Evolutionary conservation across 2,888 invertebrate genomes (phyloP).

Genomic region (Clepsis dumicolana): DNA sequence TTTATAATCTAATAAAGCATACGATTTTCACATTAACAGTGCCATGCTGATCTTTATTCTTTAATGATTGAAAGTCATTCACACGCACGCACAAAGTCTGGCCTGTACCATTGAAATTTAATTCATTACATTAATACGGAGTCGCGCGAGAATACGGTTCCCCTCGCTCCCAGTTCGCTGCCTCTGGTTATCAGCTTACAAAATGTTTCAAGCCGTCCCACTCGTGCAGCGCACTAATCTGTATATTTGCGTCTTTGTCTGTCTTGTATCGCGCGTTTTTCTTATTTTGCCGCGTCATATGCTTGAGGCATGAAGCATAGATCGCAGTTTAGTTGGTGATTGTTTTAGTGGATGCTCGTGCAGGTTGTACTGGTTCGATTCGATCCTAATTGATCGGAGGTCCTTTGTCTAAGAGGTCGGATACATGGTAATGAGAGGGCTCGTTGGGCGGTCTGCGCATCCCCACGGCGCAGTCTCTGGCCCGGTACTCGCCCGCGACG

Average conservation of each 20-base stretch:
- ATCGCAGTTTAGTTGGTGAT: slow-evolving; percentile 64
- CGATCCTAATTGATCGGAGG: slow-evolving; percentile 73
- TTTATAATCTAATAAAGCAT: slow-evolving; percentile 7
- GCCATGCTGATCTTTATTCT: slow-evolving; percentile 34
- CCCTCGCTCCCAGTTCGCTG: slow-evolving; percentile 80
- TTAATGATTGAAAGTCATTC: slow-evolving; percentile 62
- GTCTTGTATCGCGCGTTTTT: slow-evolving; percentile 84
- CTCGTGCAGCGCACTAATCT: slow-evolving; percentile 70
- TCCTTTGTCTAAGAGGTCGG: slow-evolving; percentile 80
- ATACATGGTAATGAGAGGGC: slow-evolving; percentile 74
- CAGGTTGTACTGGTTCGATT: slow-evolving; percentile 53
- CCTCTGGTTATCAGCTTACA: slow-evolving; percentile 86
- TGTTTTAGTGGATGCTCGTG: slow-evolving; percentile 46
- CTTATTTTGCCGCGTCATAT: slow-evolving; percentile 85
- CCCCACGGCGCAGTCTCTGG: slow-evolving; percentile 75
- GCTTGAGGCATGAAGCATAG: slow-evolving; percentile 70
- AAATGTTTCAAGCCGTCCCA: slow-evolving; percentile 79
- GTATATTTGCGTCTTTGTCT: slow-evolving; percentile 74
- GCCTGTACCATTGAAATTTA: slow-evolving; percentile 80
- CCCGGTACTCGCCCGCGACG: slow-evolving; percentile 54
- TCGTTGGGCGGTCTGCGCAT: slow-evolving; percentile 76
- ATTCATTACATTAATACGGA: slow-evolving; percentile 84
- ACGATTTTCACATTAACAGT: slow-evolving; percentile 18
- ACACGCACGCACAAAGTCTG: slow-evolving; percentile 68
- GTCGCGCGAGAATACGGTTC: slow-evolving; percentile 84